Conservation (phyloP, 2,113 vertebrate genomes). For the Penelope pileata region DNA sequence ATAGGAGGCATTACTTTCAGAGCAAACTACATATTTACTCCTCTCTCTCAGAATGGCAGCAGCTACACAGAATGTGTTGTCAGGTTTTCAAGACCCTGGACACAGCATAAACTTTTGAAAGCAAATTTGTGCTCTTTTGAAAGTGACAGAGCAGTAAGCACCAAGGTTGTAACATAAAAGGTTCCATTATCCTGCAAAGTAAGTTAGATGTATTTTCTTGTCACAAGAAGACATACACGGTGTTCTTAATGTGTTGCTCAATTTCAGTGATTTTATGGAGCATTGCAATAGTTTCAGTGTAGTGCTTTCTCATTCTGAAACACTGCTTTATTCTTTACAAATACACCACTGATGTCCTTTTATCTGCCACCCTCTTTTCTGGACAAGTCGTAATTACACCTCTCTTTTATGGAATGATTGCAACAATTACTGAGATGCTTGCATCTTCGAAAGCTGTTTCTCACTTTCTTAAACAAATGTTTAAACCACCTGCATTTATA, state of each 20-base stretch:
- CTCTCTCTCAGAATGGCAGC: background rate
- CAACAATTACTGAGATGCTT: background rate
- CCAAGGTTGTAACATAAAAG: background rate
- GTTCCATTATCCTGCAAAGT: background rate
- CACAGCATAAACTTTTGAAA: background rate
- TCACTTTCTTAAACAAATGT: background rate
- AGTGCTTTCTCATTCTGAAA: background rate
- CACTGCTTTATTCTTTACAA: background rate
- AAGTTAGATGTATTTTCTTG: constrained; percentile 16
- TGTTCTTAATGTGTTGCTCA: background rate
- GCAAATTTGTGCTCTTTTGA: background rate
- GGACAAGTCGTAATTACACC: background rate
- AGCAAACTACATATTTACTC: no score
- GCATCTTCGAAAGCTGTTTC: background rate
- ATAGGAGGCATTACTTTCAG: no score
- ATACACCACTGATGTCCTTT: background rate
- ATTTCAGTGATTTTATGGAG: constrained; percentile 6
- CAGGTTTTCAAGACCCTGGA: background rate
- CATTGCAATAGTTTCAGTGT: background rate
- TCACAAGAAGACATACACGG: background rate
- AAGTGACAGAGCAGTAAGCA: background rate
- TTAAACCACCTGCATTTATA: background rate
- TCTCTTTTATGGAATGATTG: background rate
- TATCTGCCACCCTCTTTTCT: background rate
- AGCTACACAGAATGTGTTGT: background rate